phyloP scores from a whole-genome alignment of 2,113 vertebrate genomes.

The Actenoides lindsayi region DNA sequence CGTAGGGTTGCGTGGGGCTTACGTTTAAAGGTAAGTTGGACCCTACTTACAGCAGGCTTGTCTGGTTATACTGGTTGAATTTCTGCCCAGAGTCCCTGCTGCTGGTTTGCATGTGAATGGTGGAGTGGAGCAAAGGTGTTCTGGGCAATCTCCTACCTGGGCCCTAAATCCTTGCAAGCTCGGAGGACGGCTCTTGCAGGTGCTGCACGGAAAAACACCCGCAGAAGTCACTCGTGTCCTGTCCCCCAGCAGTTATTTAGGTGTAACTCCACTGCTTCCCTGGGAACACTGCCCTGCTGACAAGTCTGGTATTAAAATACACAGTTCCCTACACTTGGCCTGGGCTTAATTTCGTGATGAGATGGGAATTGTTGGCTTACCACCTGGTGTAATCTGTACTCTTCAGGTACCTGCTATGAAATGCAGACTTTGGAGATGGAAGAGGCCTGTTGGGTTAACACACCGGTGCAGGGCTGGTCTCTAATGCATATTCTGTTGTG shows the following conservation, averaged over 20 bases:
- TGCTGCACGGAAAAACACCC: not conserved
- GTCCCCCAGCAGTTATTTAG: not conserved
- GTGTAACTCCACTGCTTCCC: not conserved
- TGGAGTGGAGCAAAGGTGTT: not conserved
- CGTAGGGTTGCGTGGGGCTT: not conserved
- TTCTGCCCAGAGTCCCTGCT: not conserved
- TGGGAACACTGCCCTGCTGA: not conserved
- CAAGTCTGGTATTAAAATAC: not conserved
- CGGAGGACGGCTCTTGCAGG: not conserved
- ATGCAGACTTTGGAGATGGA: not conserved
- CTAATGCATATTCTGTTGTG: not conserved
- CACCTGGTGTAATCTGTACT: not conserved
- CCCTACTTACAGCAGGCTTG: not conserved
- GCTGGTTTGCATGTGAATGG: not conserved
- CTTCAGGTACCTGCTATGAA: slow-evolving; percentile 13
- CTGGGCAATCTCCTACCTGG: not conserved
- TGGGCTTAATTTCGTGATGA: not conserved
- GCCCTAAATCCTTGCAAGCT: not conserved
- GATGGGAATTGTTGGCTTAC: not conserved
- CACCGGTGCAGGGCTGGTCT: not conserved
- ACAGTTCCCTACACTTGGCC: not conserved
- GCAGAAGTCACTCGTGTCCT: not conserved
- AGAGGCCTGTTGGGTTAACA: not conserved
- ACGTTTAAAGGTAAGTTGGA: not conserved
- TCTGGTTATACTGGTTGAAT: not conserved